phyloP scores from a whole-genome alignment of 2,113 vertebrate genomes.

The Caretta caretta region DNA sequence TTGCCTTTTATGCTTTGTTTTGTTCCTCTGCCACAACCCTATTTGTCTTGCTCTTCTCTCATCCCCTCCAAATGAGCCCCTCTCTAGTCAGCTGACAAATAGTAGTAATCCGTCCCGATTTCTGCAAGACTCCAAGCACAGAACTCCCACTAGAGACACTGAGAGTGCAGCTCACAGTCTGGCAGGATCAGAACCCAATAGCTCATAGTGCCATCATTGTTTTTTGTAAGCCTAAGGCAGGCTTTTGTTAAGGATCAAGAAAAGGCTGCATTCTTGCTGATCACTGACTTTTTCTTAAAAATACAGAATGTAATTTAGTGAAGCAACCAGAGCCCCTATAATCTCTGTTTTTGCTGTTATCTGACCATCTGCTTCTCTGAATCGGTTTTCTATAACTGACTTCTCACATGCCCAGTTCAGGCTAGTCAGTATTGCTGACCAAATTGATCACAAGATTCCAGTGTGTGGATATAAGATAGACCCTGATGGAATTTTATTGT shows the following conservation, averaged over 20 bases:
- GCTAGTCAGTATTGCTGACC: neutral
- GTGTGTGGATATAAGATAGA: too few relatives aligned
- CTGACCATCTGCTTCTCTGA: neutral
- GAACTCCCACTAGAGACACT: neutral
- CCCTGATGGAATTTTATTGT: neutral
- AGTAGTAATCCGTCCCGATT: neutral
- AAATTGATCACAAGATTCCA: neutral
- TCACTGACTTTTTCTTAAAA: neutral
- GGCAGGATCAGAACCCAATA: neutral
- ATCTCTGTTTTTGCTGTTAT: neutral
- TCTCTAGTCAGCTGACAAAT: neutral
- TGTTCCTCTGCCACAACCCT: neutral
- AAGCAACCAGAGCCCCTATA: neutral
- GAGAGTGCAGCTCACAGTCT: neutral
- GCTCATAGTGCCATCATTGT: neutral
- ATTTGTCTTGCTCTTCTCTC: neutral
- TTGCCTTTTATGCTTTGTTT: neutral
- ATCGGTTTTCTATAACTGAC: neutral
- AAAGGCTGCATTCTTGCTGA: neutral
- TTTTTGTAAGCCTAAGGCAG: neutral
- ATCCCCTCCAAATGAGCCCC: neutral
- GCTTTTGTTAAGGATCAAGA: neutral
- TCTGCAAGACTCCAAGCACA: conserved; percentile 5
- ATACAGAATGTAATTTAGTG: neutral
- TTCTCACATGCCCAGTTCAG: fast-evolving